These are phyloP conservation scores for Lasioglossum morio DNA, from an alignment of 2,888 invertebrate genomes.

Conservation along the genomic window DNA sequence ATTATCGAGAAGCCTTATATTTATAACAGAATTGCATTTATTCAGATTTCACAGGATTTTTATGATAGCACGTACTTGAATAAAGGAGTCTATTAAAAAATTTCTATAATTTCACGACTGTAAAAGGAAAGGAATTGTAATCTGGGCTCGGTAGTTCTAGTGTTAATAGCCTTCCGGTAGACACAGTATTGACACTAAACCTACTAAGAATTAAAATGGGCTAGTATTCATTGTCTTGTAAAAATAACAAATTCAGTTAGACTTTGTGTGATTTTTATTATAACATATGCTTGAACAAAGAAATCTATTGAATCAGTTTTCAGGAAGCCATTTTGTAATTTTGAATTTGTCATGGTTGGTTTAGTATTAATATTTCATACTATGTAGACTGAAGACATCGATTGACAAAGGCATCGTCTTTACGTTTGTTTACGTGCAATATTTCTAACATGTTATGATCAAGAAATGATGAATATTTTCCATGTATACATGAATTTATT, in stretches of 20 bases:
- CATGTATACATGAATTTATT: background rate
- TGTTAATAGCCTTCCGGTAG: background rate
- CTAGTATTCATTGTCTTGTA: too few species aligned
- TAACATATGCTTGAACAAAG: background rate
- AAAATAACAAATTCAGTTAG: too few species aligned
- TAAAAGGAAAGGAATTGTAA: too few species aligned
- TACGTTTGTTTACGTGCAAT: background rate
- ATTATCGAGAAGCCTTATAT: too few species aligned
- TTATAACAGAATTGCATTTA: too few species aligned
- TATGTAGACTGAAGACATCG: too few species aligned
- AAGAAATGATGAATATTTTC: background rate
- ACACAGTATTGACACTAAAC: background rate
- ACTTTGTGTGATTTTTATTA: background rate
- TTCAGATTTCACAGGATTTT: too few species aligned
- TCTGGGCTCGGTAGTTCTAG: too few species aligned
- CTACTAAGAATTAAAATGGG: background rate
- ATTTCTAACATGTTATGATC: background rate
- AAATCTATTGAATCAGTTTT: background rate
- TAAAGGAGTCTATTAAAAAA: too few species aligned
- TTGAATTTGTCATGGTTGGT: background rate
- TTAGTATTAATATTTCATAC: background rate
- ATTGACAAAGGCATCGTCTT: too few species aligned
- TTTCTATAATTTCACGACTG: too few species aligned
- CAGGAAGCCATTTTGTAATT: background rate
- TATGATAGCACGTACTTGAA: too few species aligned